A percentile compares a stretch with the other conserved stretches of the same genome.
Evolutionary conservation across 1,140 invertebrate species (phyloP).

Genomic region (Meloidogyne floridensis): DNA sequence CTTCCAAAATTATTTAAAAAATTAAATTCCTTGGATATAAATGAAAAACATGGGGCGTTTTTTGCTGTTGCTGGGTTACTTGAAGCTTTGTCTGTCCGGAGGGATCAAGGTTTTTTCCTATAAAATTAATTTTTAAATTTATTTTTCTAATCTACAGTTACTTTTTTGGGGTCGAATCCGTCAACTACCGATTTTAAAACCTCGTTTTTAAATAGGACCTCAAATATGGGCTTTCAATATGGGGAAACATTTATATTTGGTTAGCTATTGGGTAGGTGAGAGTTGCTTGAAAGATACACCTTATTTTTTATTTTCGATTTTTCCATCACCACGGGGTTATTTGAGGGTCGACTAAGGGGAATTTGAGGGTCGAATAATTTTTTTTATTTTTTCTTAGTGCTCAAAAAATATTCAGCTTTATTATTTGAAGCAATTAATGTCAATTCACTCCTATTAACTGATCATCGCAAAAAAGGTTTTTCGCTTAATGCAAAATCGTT

Average conservation of each 20-base stretch:
- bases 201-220: too few relatives aligned
- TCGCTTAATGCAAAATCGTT: conserved; percentile 27
- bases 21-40: conserved; percentile 7
- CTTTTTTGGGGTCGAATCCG: not conserved
- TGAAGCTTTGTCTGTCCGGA: conserved; percentile 5
- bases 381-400: conserved; percentile 4
- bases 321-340: too few relatives aligned
- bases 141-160: not conserved
- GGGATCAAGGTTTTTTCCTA: not conserved
- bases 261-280: too few relatives aligned
- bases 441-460: not conserved
- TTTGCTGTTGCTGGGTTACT: conserved; percentile 34
- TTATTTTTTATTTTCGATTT: not conserved
- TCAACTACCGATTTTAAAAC: too few relatives aligned
- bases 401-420: not conserved
- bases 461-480: conserved; percentile 43
- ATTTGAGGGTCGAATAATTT: not conserved
- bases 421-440: conserved; percentile 1
- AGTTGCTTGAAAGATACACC: too few relatives aligned
- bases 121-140: too few relatives aligned
- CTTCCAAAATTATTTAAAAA: conserved; percentile 21
- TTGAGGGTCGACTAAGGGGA: too few relatives aligned
- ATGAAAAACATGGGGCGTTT: conserved; percentile 30
- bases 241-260: too few relatives aligned
- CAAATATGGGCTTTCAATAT: too few relatives aligned